These are phyloP conservation scores for Tapera naevia DNA, from an alignment of 2,797 vertebrate genomes.

Conservation along the genomic window DNA sequence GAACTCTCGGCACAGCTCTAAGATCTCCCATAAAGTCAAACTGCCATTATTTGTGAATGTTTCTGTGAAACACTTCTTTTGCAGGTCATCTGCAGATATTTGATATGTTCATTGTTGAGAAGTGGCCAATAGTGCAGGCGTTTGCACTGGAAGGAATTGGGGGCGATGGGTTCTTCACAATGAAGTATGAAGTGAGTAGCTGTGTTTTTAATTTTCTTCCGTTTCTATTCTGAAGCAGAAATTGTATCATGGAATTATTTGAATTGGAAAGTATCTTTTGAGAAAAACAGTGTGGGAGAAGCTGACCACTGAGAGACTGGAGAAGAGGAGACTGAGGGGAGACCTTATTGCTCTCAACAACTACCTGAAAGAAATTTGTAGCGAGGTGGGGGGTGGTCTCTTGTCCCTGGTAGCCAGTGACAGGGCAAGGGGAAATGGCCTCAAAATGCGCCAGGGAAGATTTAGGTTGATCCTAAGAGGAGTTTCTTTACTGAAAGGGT, in stretches of 20 bases:
- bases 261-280: not conserved
- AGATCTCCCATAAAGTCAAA: not conserved
- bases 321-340: too few relatives aligned
- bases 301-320: not conserved
- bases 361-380: too few relatives aligned
- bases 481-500: too few relatives aligned
- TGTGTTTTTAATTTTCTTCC: fast-evolving
- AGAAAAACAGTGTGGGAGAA: not conserved
- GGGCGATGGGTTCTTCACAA: conserved; percentile 95
- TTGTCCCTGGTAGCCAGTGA: too few relatives aligned
- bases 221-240: not conserved
- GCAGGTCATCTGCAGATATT: conserved; percentile 93
- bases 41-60: not conserved
- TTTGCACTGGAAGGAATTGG: conserved; percentile 97
- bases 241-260: fast-evolving
- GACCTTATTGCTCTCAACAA: too few relatives aligned
- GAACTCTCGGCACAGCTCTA: not conserved
- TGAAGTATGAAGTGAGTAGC: conserved; percentile 90
- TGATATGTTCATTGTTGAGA: conserved; percentile 96
- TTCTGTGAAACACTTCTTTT: conserved; percentile 20
- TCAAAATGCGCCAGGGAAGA: too few relatives aligned
- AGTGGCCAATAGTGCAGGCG: conserved; percentile 97
- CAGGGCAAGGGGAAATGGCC: too few relatives aligned
- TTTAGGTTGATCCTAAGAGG: too few relatives aligned
- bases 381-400: too few relatives aligned